These are phyloP conservation scores for Sakesphorus luctuosus DNA, from an alignment of 2,113 vertebrate genomes.

Conservation along the genomic window DNA sequence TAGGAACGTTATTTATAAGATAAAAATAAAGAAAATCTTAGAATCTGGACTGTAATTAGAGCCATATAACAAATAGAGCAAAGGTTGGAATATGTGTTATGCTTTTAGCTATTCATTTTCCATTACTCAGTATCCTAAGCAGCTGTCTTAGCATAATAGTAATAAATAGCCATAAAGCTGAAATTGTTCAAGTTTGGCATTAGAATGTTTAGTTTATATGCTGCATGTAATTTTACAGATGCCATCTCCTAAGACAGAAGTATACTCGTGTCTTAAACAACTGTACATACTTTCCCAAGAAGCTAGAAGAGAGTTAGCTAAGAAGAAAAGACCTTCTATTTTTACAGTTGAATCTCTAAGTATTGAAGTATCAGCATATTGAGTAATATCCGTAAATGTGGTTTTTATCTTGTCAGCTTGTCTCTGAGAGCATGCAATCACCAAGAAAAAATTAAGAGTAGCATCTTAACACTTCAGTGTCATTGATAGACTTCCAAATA, in stretches of 20 bases:
- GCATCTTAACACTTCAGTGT: not conserved
- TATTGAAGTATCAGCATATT: not conserved
- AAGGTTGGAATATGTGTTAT: not conserved
- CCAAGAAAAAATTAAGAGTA: not conserved
- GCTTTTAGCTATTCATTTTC: not conserved
- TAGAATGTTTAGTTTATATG: not conserved
- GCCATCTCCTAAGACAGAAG: accelerated
- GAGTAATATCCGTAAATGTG: not conserved
- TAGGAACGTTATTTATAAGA: not conserved
- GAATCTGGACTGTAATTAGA: not conserved
- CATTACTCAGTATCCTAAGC: not conserved
- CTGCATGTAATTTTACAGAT: not conserved
- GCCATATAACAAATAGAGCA: not conserved
- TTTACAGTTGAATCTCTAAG: not conserved
- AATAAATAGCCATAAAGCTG: not conserved
- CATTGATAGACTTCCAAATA: not conserved
- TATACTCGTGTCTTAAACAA: not conserved
- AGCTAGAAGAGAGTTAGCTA: not conserved
- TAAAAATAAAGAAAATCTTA: not conserved
- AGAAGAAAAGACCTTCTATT: not conserved
- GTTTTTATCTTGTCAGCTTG: not conserved
- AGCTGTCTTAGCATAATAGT: accelerated
- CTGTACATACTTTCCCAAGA: not conserved
- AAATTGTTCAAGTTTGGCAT: not conserved
- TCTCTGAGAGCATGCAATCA: not conserved